Conservation (phyloP, 2,888 invertebrate genomes). For the Anarsia innoxiella region DNA sequence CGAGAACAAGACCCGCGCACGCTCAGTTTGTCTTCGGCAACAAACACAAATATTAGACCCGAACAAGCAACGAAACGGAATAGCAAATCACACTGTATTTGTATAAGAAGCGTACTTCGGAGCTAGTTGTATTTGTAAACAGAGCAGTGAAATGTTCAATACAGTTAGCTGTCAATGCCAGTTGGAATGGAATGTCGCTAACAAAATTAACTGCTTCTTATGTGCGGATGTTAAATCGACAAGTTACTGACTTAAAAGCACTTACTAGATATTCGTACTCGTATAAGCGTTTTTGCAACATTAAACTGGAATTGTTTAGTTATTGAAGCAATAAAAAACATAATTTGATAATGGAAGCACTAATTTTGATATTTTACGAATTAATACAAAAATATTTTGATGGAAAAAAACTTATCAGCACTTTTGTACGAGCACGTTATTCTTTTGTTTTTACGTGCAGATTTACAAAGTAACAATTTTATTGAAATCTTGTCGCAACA, state of each 20-base stretch:
- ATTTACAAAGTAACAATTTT: no score
- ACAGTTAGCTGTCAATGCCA: constrained; percentile 58
- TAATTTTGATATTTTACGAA: no score
- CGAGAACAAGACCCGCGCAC: constrained; percentile 37
- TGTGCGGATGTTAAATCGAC: constrained; percentile 10
- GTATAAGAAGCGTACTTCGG: constrained; percentile 55
- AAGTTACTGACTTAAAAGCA: neutral
- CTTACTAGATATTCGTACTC: no score
- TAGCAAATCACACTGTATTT: constrained; percentile 67
- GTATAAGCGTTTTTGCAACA: no score
- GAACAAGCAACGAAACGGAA: constrained; percentile 60
- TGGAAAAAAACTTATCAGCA: no score
- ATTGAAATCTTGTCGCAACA: no score
- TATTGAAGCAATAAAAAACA: no score
- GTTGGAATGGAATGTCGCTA: constrained; percentile 42
- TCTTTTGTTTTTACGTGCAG: no score
- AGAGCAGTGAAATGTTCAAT: constrained; percentile 54
- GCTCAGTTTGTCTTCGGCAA: constrained; percentile 57
- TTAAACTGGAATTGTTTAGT: no score
- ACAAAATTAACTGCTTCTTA: constrained; percentile 28
- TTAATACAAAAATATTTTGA: no score
- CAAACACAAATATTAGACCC: constrained; percentile 66
- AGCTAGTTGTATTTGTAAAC: constrained; percentile 55
- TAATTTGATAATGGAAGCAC: no score
- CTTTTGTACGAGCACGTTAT: no score